These are phyloP conservation scores for Hoplostethus atlanticus DNA, from an alignment of 2,797 vertebrate genomes.

Conservation along the genomic window DNA sequence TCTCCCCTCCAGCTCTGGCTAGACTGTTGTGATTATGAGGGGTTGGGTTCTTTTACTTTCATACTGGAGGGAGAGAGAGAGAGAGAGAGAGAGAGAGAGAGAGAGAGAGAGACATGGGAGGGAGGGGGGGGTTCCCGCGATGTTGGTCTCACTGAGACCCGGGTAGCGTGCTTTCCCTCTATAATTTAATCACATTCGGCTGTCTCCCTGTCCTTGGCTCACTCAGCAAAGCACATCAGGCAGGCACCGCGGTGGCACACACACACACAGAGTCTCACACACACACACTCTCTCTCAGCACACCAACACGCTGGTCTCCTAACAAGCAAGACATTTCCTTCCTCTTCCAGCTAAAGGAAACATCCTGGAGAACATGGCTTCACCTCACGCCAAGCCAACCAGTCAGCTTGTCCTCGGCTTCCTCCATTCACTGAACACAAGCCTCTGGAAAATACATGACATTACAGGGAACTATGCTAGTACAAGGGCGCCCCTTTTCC, in stretches of 20 bases:
- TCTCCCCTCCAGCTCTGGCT: slow-evolving; percentile 60
- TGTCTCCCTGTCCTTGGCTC: slow-evolving; percentile 76
- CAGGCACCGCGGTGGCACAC: slow-evolving; percentile 39
- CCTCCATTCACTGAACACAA: slow-evolving; percentile 13
- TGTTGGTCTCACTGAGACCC: slow-evolving; percentile 73
- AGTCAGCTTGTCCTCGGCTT: slow-evolving; percentile 8
- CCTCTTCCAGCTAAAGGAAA: slow-evolving; percentile 49
- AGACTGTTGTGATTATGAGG: slow-evolving; percentile 71
- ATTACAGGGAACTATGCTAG: background rate
- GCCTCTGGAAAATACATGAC: background rate
- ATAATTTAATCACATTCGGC: slow-evolving; percentile 86
- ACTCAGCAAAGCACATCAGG: slow-evolving; percentile 76
- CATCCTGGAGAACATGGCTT: slow-evolving; percentile 61
- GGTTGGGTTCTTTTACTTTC: slow-evolving; percentile 55
- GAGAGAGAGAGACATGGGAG: background rate
- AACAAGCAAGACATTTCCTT: slow-evolving; percentile 72
- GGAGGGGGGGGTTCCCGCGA: slow-evolving; percentile 68
- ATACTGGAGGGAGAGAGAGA: slow-evolving; percentile 35
- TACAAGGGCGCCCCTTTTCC: background rate
- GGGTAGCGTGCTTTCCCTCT: slow-evolving; percentile 81
- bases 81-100: slow-evolving; percentile 1
- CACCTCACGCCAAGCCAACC: slow-evolving; percentile 32
- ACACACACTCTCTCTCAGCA: slow-evolving; percentile 18
- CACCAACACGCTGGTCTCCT: slow-evolving; percentile 54
- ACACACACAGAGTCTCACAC: slow-evolving; percentile 4